Base-by-base conservation (phyloP, 92 coral and sea anemone species). In the Zoanthus gigantus region DNA sequence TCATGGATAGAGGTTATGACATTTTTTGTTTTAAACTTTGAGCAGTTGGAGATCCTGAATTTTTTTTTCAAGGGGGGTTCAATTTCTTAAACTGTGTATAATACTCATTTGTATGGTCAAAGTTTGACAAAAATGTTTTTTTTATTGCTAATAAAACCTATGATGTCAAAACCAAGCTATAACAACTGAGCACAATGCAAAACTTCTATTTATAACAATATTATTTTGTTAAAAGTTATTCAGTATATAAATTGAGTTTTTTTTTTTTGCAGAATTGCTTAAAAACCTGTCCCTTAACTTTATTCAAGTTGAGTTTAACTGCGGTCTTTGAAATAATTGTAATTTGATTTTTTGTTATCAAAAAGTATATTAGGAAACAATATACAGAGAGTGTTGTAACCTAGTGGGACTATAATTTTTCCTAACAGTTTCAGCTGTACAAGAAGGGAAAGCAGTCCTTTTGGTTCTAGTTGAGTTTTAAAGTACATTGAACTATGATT, bases 311-410 rank as follows among this genome's bases (percentile, higher is more conserved):
- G 77, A 73, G 77, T 73, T 73, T 23, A 73, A 73, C 77, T 73
- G 53, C 54, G 77, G 53, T 73, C 54, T 16, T 74, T 74, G 78
- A 74, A 46, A 74, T 72, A 2, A 12, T 72, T 72, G 79, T 74
- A 74, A 74, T 74, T 74, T 74, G 79, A 74, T 47, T 74, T 47
- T 74, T 73, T 74, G 79, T 47, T 46, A 74, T 74, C 76, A 72
- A 32, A 72, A 72, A 72, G 76, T 72, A 3, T 72, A 72, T 13
- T 72, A 42, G n/a, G 18, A 72, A 37, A 71, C 76, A 71, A 71
- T 31, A 31, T 71, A 66, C 72, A 66, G 32, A 30, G 34, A 66
- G 72, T 66, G 48, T 34, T 71, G 47, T 71, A 71, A 71, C 76
- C 76, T 71, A 31, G 76, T 71, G 48, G 76, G 76, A 71, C 76